Evolutionary conservation across 1,140 invertebrate species (phyloP), one percentile per base, ranked within the genome.

Genomic region (Heliothis subflexa): DNA sequence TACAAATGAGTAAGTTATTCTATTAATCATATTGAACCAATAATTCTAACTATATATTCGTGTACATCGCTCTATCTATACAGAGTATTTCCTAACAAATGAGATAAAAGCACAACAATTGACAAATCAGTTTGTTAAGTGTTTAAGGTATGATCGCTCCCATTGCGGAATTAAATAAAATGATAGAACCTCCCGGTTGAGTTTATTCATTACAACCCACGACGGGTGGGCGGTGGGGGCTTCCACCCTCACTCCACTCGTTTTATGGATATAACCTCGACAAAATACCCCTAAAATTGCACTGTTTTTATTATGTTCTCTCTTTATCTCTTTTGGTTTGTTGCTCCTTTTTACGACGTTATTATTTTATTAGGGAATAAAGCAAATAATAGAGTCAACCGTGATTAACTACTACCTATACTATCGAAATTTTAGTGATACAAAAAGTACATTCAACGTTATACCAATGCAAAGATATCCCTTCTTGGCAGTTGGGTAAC

Each of bases 211-310:
- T 94, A 93, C 91, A 89, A 89, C 80, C 87, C 86, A 86, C 88
- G 85, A 85, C 88, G 81, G 54, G 81, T 68, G 80, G 82, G 72
- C 78, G 81, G 71, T 81, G 85, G 79, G 81, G 81, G 80, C 70
- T 68, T 57, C 83, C 86, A 82, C 78, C 86, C 86, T 86, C 86
- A 72, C 87, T 87, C 88, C 86, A 87, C 88, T 91, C 90, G 87
- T 85, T 93, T 93, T 94, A 94, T 94, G 90, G 91, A 93, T 93
- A 94, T 94, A 94, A 94, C 93, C 93, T 93, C 93, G 92, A 93
- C 93, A 94, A 93, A 93, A 94, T 94, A 93, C 92, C 91, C 92
- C 91, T 94, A 93, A 94, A 94, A 94, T 94, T 94, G 92, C 91
- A 94, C 88, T 94, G 92, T 93, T 94, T 94, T 94, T 93, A 93